Percentiles rank a stretch among this genome's conserved stretches.
Conservation (phyloP, 2,113 vertebrate species). For the Pao palembangensis region DNA sequence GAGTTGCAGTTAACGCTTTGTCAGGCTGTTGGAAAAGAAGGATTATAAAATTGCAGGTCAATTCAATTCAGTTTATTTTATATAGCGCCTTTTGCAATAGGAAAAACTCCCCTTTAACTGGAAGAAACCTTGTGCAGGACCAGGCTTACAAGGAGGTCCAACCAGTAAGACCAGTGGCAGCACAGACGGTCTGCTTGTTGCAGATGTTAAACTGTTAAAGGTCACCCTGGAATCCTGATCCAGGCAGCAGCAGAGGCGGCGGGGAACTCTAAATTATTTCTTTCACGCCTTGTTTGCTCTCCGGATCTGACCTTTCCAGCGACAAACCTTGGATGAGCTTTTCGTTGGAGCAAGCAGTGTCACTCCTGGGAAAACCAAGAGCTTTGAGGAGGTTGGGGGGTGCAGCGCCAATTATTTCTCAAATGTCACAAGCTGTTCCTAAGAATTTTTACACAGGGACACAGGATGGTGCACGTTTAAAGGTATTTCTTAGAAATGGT, state of each 20-base stretch:
- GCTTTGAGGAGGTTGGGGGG: constrained; percentile 26
- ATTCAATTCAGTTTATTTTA: too few relatives aligned
- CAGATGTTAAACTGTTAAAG: constrained; percentile 49
- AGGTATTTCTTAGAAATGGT: neutral
- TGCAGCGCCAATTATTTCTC: constrained; percentile 54
- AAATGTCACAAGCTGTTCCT: constrained; percentile 65
- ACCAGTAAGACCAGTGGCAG: constrained; percentile 15
- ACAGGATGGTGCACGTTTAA: neutral
- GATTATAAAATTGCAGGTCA: too few relatives aligned
- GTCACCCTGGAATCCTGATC: constrained; percentile 42
- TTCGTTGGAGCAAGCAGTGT: constrained; percentile 39
- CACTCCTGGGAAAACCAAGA: constrained; percentile 49
- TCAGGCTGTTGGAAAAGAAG: too few relatives aligned
- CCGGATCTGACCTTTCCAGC: constrained; percentile 48
- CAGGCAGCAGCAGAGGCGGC: constrained; percentile 39
- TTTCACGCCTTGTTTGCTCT: constrained; percentile 17
- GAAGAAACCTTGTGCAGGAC: too few relatives aligned
- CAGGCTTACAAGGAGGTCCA: too few relatives aligned
- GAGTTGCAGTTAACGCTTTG: too few relatives aligned
- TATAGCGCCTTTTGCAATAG: too few relatives aligned
- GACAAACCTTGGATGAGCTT: constrained; percentile 49
- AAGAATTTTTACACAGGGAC: neutral
- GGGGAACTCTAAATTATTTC: constrained; percentile 35
- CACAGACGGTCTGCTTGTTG: constrained; percentile 36
- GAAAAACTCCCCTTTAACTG: too few relatives aligned